Base-by-base conservation (phyloP, 2,797 vertebrate species). In the Artibeus jamaicensis region DNA sequence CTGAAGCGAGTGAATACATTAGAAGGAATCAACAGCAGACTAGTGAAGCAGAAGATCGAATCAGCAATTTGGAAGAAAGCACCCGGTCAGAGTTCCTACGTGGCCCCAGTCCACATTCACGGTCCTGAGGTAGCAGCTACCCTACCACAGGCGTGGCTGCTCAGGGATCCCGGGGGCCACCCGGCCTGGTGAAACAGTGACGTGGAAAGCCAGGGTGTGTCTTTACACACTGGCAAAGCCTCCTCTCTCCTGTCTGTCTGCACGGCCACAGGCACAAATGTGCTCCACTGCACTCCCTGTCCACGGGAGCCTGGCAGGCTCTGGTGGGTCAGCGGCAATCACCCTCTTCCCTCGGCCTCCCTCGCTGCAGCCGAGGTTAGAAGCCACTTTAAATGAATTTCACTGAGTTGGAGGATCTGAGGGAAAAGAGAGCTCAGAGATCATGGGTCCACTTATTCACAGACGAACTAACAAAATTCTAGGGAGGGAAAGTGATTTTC, bases 341-440 rank as follows among this genome's bases (percentile, higher is more conserved):
- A 26, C 34, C 24, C 26, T 37, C 71, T 19, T 86, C 68, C 62
- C 84, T 78, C 73, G 53, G n/a, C 39, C 7, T 29, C n/a, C 9
- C 26, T 74, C 19, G 48, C 1, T 62, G 44, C 3, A 9, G 37
- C 32, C 4, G 62, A 94, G 94, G 16, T 53, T 0, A 65, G 12
- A 59, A 97, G 68, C 0, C 0, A 95, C 10, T 93, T 15, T 74
- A 9, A 82, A 73, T 68, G 74, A 76, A 88, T 73, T 57, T 76
- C 78, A 67, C 0, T 1, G 34, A 16, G 21, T 67, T 65, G 78
- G 55, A 67, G 55, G 62, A 95, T 77, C 62, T 0, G 12, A 5
- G 89, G 37, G 65, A 89, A 82, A 97, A n/a, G 26, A 86, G 5
- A 82, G 59, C 37, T 95, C 92, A 78, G 89, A 73, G 55, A 62